Evolutionary conservation across 2,797 vertebrate genomes (phyloP).

Genomic region (Enteromius afrohamiltoni): DNA sequence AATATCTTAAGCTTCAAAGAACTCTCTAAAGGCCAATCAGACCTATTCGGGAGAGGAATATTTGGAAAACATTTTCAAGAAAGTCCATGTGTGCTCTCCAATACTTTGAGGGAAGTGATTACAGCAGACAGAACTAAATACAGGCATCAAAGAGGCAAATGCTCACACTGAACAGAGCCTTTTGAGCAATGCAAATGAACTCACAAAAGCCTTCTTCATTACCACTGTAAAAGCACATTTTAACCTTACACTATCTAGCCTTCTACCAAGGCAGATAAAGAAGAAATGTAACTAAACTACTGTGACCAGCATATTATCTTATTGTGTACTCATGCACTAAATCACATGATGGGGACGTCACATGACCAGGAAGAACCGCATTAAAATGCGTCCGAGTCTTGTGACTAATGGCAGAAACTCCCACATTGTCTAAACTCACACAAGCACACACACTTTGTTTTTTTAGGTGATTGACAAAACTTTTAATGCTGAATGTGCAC

Average conservation of each 20-base stretch:
- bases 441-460: neutral
- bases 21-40: constrained; percentile 33
- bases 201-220: neutral
- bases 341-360: constrained; percentile 76
- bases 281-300: constrained; percentile 5
- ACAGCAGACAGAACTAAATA: neutral
- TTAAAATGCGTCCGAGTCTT: constrained; percentile 76
- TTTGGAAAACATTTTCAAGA: neutral
- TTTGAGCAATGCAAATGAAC: neutral
- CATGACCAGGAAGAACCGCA: constrained; percentile 71
- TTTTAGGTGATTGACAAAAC: neutral
- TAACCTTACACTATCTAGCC: neutral
- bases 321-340: constrained; percentile 46
- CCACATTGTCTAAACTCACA: neutral
- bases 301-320: constrained; percentile 27
- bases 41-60: neutral
- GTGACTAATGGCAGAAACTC: constrained; percentile 68
- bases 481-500: neutral
- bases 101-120: constrained; percentile 1
- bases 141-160: neutral
- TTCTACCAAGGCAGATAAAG: neutral
- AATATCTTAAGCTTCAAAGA: constrained; percentile 22
- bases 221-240: neutral
- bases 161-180: neutral
- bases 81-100: neutral